Evolutionary conservation across 2,113 vertebrate species (phyloP).

Genomic region (Hipposideros armiger): DNA sequence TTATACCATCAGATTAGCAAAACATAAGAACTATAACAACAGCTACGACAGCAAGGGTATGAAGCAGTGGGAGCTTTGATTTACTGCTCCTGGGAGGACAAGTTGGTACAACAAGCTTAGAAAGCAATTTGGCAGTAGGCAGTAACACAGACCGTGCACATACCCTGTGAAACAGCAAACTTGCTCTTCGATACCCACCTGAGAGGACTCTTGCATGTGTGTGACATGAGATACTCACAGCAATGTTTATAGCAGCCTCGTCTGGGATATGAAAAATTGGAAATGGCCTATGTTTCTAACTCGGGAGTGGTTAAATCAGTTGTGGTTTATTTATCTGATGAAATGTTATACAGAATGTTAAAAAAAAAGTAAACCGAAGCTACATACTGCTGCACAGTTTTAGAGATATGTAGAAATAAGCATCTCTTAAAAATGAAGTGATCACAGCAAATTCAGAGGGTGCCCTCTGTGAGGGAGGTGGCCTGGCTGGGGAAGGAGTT

Average conservation of each 20-base stretch:
- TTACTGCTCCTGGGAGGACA: background rate
- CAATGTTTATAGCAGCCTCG: too few relatives aligned
- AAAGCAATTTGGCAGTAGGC: background rate
- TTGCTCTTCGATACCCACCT: fast-evolving
- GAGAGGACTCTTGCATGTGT: background rate
- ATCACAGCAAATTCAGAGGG: background rate
- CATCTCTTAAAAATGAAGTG: background rate
- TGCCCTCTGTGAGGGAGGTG: fast-evolving
- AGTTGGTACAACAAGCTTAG: background rate
- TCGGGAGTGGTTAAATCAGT: background rate
- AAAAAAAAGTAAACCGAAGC: background rate
- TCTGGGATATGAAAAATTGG: background rate
- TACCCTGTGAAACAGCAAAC: background rate
- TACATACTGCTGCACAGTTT: background rate
- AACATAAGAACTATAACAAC: background rate
- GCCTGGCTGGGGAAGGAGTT: background rate
- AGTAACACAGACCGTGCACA: background rate
- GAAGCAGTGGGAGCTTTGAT: background rate
- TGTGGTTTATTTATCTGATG: background rate
- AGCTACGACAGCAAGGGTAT: background rate
- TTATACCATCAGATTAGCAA: background rate
- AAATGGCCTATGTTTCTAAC: background rate
- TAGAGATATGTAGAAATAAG: background rate
- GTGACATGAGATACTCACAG: fast-evolving
- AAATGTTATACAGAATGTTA: background rate